phyloP scores from a whole-genome alignment of 1,140 invertebrate genomes.

The Dermatophagoides farinae region DNA sequence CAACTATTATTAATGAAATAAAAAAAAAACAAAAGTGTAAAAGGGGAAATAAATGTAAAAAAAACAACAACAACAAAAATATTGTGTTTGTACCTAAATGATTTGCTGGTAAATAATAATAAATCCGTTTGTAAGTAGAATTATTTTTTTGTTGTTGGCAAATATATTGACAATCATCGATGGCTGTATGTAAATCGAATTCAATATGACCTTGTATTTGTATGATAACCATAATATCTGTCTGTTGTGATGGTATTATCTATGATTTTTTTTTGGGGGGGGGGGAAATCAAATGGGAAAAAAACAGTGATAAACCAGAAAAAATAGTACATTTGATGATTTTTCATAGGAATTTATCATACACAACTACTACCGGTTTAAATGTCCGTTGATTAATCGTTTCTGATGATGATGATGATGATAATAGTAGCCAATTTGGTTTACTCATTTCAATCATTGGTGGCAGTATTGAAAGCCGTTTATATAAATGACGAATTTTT shows the following conservation, averaged over 20 bases:
- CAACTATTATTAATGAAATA: neutral
- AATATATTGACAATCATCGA: slow-evolving; percentile 43
- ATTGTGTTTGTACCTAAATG: neutral
- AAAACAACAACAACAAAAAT: too few species aligned
- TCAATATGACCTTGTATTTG: slow-evolving; percentile 46
- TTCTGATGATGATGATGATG: slow-evolving; percentile 19
- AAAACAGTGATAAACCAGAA: too few species aligned
- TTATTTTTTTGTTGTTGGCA: slow-evolving; percentile 23
- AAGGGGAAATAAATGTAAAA: neutral
- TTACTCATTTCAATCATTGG: slow-evolving; percentile 48
- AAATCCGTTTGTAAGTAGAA: neutral
- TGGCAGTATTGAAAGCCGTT: slow-evolving; percentile 50
- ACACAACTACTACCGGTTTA: too few species aligned
- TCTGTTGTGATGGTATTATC: slow-evolving; percentile 36
- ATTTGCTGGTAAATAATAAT: neutral
- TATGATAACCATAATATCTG: slow-evolving; percentile 44
- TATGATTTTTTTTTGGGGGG: slow-evolving; percentile 15
- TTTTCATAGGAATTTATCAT: too few species aligned
- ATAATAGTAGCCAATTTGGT: slow-evolving; percentile 58
- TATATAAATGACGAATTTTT: slow-evolving; percentile 42
- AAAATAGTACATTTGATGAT: too few species aligned
- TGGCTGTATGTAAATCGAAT: slow-evolving; percentile 40
- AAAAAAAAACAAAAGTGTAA: neutral
- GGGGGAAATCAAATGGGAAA: too few species aligned
- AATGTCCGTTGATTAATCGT: neutral